A percentile compares a stretch with the other conserved stretches of the same genome.
phyloP scores from a whole-genome alignment of 1,140 invertebrate genomes.

The Atta texana region DNA sequence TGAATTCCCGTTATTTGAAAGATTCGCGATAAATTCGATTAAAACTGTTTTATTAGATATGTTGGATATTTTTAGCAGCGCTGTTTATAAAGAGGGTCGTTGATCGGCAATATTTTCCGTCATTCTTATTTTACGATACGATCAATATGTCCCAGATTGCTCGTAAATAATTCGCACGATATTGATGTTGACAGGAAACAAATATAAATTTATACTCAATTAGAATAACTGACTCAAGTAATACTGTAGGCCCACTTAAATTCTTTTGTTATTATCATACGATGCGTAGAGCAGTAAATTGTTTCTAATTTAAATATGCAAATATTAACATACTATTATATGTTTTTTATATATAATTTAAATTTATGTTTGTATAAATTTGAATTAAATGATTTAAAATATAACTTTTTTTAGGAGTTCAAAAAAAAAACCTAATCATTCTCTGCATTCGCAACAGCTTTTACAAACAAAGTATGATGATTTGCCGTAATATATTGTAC shows the following conservation, averaged over 20 bases:
- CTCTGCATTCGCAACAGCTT: neutral
- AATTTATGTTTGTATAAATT: neutral
- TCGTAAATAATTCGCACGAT: slow-evolving; percentile 16
- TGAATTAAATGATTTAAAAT: neutral
- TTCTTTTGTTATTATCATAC: slow-evolving; percentile 2
- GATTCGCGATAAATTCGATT: neutral
- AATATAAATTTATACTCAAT: slow-evolving; percentile 35
- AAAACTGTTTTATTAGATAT: neutral
- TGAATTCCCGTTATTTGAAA: neutral
- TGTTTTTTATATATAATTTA: neutral
- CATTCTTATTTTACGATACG: slow-evolving; percentile 22
- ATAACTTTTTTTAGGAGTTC: neutral
- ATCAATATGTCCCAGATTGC: slow-evolving; percentile 3
- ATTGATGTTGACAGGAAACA: slow-evolving; percentile 14
- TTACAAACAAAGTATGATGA: neutral
- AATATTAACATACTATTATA: neutral
- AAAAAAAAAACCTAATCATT: slow-evolving; percentile 10
- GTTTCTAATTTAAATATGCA: neutral
- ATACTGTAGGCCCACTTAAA: neutral
- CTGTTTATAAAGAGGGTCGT: neutral
- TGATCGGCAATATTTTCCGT: slow-evolving; percentile 17
- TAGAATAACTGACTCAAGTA: neutral
- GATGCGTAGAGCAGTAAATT: neutral
- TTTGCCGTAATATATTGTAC: neutral
- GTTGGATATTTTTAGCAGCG: neutral